Percentiles rank a stretch among this genome's conserved stretches.
Conservation (phyloP, 30 jellyfish, hydroid and myxozoan genomes). For the Hydra vulgaris region DNA sequence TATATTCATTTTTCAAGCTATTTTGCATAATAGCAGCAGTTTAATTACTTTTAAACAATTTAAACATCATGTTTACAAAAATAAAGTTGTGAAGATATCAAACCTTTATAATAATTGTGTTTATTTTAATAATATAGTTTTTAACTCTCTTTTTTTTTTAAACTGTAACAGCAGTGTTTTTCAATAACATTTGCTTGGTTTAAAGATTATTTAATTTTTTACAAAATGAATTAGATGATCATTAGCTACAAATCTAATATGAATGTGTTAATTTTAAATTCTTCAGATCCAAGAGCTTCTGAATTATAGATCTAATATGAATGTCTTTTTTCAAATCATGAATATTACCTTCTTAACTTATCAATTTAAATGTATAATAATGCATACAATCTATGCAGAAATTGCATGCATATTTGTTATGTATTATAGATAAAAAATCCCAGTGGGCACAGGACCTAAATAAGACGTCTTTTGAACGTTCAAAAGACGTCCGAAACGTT, state of each 20-base stretch:
- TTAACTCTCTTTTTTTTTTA: not conserved
- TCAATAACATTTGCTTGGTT: not conserved
- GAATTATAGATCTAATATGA: not conserved
- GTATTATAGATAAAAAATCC: not conserved
- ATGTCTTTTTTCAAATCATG: not conserved
- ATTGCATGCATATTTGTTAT: not conserved
- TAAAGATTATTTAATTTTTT: not conserved
- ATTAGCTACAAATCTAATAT: not conserved
- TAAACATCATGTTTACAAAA: not conserved
- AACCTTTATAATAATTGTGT: not conserved
- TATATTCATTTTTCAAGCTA: not conserved
- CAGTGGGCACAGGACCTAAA: no score
- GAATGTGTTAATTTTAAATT: not conserved
- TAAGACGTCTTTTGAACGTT: no score
- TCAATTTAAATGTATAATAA: not conserved
- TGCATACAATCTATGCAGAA: not conserved
- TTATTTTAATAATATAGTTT: not conserved
- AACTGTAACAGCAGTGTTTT: not conserved
- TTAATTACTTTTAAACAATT: not conserved
- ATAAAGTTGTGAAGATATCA: not conserved
- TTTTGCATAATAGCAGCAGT: not conserved
- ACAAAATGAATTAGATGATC: not conserved
- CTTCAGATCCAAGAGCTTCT: not conserved
- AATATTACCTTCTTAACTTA: not conserved
- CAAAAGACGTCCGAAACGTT: no score